Percentiles rank a stretch among this genome's conserved stretches.
Evolutionary conservation across 92 coral and sea anemone species (phyloP).

Genomic region (Actinernus sp.): DNA sequence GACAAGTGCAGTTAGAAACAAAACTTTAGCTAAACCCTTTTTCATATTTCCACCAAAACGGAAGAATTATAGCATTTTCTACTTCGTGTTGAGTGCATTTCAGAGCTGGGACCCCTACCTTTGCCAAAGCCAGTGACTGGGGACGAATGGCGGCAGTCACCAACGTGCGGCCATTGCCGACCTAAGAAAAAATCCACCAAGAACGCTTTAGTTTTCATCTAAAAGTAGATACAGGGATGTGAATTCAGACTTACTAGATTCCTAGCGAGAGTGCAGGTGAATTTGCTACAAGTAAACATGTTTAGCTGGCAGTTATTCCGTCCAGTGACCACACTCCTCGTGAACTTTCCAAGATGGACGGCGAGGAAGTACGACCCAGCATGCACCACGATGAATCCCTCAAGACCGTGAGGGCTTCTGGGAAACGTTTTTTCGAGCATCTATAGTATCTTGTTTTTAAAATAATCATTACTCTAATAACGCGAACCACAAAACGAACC

Average conservation of each 20-base stretch:
- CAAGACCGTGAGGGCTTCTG: too few species aligned
- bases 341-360: constrained; percentile 90
- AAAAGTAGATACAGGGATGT: neutral
- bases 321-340: constrained; percentile 77
- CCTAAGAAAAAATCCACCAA: constrained; percentile 60
- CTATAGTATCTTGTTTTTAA: too few species aligned
- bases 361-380: constrained; percentile 73
- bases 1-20: constrained; percentile 1
- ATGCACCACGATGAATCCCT: constrained; percentile 61
- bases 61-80: too few species aligned
- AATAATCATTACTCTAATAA: too few species aligned
- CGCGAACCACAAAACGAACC: too few species aligned
- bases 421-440: too few species aligned
- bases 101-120: constrained; percentile 93
- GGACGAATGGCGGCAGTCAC: constrained; percentile 95
- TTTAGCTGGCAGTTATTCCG: constrained; percentile 55
- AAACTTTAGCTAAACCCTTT: neutral
- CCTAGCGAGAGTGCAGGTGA: constrained; percentile 86
- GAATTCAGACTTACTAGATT: constrained; percentile 77
- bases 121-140: constrained; percentile 88
- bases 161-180: constrained; percentile 97
- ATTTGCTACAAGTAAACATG: constrained; percentile 99
- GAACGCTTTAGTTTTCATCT: neutral
- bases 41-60: neutral
- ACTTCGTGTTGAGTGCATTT: too few species aligned